Evolutionary conservation across 2,888 invertebrate genomes (phyloP).

Genomic region (Yponomeuta evonymella): DNA sequence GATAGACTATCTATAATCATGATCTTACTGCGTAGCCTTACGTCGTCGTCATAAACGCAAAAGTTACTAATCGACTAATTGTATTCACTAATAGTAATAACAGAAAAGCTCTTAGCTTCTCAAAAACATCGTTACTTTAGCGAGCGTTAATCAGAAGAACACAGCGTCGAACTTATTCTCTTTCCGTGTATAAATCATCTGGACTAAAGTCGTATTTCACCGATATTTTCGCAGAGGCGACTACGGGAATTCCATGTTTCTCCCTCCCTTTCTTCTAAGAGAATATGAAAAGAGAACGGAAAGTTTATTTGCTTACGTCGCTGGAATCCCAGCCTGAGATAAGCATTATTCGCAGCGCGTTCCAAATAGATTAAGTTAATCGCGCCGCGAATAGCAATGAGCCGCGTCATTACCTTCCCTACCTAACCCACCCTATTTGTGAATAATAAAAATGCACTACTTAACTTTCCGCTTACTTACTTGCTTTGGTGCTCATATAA

Average conservation of each 20-base stretch:
- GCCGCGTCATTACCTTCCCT: constrained; percentile 22
- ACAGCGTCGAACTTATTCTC: not conserved
- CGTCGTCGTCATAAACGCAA: not conserved
- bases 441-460: not conserved
- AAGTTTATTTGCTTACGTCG: not conserved
- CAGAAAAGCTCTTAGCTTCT: not conserved
- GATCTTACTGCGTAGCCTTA: not conserved
- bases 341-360: constrained; percentile 23
- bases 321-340: constrained; percentile 8
- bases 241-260: not conserved
- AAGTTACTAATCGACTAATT: not conserved
- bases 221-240: not conserved
- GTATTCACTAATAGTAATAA: not conserved
- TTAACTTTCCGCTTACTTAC: not conserved
- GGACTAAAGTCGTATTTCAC: not conserved
- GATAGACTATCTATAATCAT: not conserved
- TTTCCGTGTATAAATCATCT: not conserved
- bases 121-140: constrained; percentile 1
- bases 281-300: not conserved
- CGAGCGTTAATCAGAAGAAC: constrained; percentile 4
- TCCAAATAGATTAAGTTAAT: constrained; percentile 41
- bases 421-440: not conserved
- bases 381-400: constrained; percentile 42
- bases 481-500: not conserved
- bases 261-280: not conserved